Evolutionary conservation across 2,888 invertebrate genomes (phyloP).

Genomic region (Cephus sareptanus): DNA sequence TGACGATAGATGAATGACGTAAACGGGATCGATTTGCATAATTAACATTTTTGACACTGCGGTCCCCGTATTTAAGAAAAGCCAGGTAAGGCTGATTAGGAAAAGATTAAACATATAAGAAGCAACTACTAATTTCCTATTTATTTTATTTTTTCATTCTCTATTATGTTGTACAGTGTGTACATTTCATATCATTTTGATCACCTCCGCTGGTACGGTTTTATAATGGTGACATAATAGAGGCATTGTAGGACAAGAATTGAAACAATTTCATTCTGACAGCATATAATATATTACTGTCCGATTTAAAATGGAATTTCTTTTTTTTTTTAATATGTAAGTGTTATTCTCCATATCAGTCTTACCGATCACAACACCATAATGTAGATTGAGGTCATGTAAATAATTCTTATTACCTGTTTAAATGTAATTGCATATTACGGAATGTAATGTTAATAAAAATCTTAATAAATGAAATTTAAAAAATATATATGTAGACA

Average conservation of each 20-base stretch:
- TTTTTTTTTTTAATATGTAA: neutral
- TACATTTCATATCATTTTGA: neutral
- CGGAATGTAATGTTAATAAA: neutral
- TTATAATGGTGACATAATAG: neutral
- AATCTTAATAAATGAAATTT: neutral
- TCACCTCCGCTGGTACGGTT: neutral
- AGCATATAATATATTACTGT: neutral
- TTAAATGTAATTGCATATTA: neutral
- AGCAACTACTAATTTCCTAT: neutral
- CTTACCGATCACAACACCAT: neutral
- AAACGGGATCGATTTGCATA: slow-evolving; percentile 50
- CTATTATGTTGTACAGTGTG: neutral
- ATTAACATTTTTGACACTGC: slow-evolving; percentile 15
- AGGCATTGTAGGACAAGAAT: neutral
- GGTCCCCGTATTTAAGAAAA: neutral
- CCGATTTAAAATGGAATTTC: neutral
- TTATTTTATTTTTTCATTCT: neutral
- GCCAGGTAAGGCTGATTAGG: neutral
- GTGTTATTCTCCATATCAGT: neutral
- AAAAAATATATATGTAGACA: slow-evolving; percentile 21
- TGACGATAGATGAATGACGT: slow-evolving; percentile 38
- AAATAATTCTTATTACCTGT: neutral
- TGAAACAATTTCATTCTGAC: neutral
- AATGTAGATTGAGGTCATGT: neutral
- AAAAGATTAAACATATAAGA: neutral